Evolutionary conservation across 1,140 invertebrate genomes (phyloP), one percentile per base, ranked within the genome.

Genomic region (Galleria mellonella): DNA sequence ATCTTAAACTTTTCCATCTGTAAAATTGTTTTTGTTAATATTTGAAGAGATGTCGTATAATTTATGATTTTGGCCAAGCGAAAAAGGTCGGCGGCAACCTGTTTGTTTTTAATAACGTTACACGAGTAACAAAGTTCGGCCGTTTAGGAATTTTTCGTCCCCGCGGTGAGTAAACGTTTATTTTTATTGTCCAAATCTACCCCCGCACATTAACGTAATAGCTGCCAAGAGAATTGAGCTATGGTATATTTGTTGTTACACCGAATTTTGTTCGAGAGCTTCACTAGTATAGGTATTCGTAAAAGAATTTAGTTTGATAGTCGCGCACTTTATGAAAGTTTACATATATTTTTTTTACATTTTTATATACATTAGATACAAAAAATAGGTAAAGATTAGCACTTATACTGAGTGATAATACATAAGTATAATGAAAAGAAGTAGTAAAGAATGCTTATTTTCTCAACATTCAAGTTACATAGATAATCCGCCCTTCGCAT

Each of bases 101-200:
- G 54, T 55, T 50, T 56, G 51, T 62, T 55, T 55, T 58, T 62
- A 51, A 54, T 59, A 55, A 52, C 51, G 46, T 47, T 39, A 57
- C 65, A 69, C 60, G 65, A 62, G 57, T 65, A 67, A 64, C 58
- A 47, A 65, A 66, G 63, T 70, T 59, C 32, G 41, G 51, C 54
- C 57, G 53, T 69, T 75, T 71, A 67, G 52, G 52, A 64, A 53
- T 71, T 66, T 58, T 51, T 6, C 17, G 64, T 65, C 52, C 52
- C 44, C 51, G 58, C 53, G 50, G 51, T 55, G 50, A 43, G 58
- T 55, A 64, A 69, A 64, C 70, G 62, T 77, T 81, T 72, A 67
- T 72, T 79, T 83, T 83, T 77, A 81, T 77, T 71, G 63, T 62
- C 47, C 60, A 66, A 58, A 72, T 71, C 61, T 64, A 67, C 64